Base-by-base conservation (phyloP, 2,113 vertebrate species). In the Vimba vimba region DNA sequence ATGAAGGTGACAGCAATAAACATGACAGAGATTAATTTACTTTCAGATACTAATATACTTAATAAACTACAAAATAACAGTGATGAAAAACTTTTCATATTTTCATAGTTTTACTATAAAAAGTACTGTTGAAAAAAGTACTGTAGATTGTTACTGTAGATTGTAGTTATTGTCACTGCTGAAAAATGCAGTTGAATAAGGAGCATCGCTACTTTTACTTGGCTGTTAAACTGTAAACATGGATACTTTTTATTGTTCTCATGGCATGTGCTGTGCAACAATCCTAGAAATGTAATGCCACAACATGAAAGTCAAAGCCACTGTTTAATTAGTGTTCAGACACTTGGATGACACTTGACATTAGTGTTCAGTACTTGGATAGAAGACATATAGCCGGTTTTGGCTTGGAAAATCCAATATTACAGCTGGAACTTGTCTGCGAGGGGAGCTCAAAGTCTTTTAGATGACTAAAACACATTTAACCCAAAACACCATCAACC, bases 361-460 rank as follows among this genome's bases (percentile, higher is more conserved):
- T 45, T 45, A 19, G 10, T 39, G 68, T 69, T 33, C 39, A 59
- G 50, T 36, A 19, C 55, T 78, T 57, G 76, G 23, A 85, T 81
- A 45, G 25, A 59, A 43, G 7, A 86, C 23, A 73, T 45, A 10
- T 39, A 64, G 59, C 55, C 33, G 45, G 79, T 60, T 84, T 86
- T 79, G 85, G 80, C 83, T 86, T 47, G 57, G 75, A 78, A 75
- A 80, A 88, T 83, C n/a, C 69, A 68, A 64, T 79, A 80, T 62
- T 81, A 64, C 91, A 87, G 86, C 86, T 89, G 88, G 45, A 86
- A 64, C 60, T 59, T 33, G 86, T 90, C 78, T 83, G 74, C 66
- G 21, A 36, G 36, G 85, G 33, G n/a, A 79, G n/a, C 45, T 86
- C 10, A 36, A 82, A 82, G 75, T 59, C 13, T 43, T 90, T 88